These are phyloP conservation scores for Phlogophora meticulosa DNA, from an alignment of 2,888 invertebrate genomes.

Conservation along the genomic window DNA sequence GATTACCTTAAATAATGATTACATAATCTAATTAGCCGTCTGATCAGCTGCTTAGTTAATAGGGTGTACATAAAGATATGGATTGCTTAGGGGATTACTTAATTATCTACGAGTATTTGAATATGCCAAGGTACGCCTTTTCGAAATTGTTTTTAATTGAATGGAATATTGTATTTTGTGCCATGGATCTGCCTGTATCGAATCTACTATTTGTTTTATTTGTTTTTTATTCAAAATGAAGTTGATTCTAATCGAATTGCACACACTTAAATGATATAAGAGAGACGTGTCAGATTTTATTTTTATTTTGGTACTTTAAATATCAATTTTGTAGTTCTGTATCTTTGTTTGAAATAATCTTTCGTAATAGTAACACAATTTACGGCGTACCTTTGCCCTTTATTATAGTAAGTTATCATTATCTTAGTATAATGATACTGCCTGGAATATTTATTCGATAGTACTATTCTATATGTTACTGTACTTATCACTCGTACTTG, in stretches of 20 bases:
- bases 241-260: too few relatives aligned
- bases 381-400: slow-evolving; percentile 10
- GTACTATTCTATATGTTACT: slow-evolving; percentile 39
- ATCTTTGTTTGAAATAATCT: not conserved
- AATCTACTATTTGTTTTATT: too few relatives aligned
- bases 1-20: slow-evolving; percentile 8
- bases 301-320: not conserved
- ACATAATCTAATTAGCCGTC: slow-evolving; percentile 8
- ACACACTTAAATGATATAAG: not conserved
- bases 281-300: not conserved
- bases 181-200: too few relatives aligned
- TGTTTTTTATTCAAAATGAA: too few relatives aligned
- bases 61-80: slow-evolving; percentile 6
- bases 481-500: slow-evolving; percentile 81
- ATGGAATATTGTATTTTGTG: too few relatives aligned
- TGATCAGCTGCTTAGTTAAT: slow-evolving; percentile 17
- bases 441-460: slow-evolving; percentile 11
- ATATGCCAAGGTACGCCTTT: slow-evolving; percentile 19
- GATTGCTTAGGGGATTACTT: slow-evolving; percentile 8
- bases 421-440: slow-evolving; percentile 12
- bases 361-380: not conserved
- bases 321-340: not conserved
- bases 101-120: slow-evolving; percentile 8
- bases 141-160: not conserved
- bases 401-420: not conserved